Base-by-base conservation (phyloP, 1,140 invertebrate species). In the Drosophila obscura region DNA sequence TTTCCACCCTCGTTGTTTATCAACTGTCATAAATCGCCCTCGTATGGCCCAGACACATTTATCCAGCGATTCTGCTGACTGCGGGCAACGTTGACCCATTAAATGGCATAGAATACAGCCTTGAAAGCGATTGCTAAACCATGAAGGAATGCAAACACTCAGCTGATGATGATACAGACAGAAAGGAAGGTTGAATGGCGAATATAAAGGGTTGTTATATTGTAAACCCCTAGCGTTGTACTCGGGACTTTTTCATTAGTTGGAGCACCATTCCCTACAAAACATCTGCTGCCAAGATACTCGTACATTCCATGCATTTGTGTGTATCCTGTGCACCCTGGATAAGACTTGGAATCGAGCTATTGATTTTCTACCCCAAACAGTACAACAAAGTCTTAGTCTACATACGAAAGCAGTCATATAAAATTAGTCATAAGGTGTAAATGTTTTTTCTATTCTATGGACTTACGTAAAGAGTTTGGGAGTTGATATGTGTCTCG, bases 291-390 rank as follows among this genome's bases (percentile, higher is more conserved):
- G 43, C 2, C 39, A 45, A 35, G 45, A 35, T 44, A 56, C 19
- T 19, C 35, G 45, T 45, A 41, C 26, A 56, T 44, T 19, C 16
- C 13, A 48, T 45, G 51, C 16, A 11, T 41, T 19, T 56, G 53
- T 71, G 46, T 73, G 67, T 60, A 55, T 77, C 66, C 63, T 73
- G 62, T 43, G 76, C 4, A 39, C 4, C 24, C 58, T 58, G 55
- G 62, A 69, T 56, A 55, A 50, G 15, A 52, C 19, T 19, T 46
- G 44, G 35, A 76, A 63, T 56, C 45, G 26, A 74, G 55, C 62
- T 85, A 85, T 85, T 81, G 81, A 85, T 85, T 85, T 85, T 85
- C 74, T 85, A 31, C 64, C n/a, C 35, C 66, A 69, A 65, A 69
- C 66, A 69, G 31, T 35, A 50, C 49, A 44, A 63, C 35, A 59